Evolutionary conservation across 2,888 invertebrate genomes (phyloP), one percentile per base, ranked within the genome.

Genomic region (Brenthis ino): DNA sequence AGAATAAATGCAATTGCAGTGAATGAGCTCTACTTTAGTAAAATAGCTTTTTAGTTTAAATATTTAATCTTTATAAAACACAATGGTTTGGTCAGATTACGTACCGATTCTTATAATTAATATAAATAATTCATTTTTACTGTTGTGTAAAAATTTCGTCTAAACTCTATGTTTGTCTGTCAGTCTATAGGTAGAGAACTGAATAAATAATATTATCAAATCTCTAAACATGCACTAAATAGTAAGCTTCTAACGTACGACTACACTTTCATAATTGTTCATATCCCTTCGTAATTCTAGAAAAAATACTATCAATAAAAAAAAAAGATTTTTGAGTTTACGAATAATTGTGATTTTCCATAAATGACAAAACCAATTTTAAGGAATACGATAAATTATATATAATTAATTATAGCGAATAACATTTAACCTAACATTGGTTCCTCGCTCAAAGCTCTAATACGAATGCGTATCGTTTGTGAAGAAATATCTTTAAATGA

Each of bases 341-440:
- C 37, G 37, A 43, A 43, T 43, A 43, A 43, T 43, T 43, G 37
- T 43, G 11, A 43, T 43, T 43, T 8, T 43, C 6, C 33, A 47
- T 53, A 58, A 13, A 57, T 61, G 33, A 65, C 20, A 56, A 13
- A 11, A 43, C 2, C 11, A n/a, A 28, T 43, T 43, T 33, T 47
- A 53, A 68, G 48, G 53, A 54, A 64, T 66, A 70, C 57, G 63
- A 60, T n/a, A 68, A 66, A 70, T 70, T 67, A 72, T 68, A 69
- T 37, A 8, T 71, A 64, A 64, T 60, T 71, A 64, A 64, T 60
- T 48, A 70, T 55, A 69, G 68, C 70, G 58, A 69, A 79, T 86
- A 84, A 82, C 74, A 75, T 79, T 79, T 71, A 75, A 75, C 77
- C 81, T 84, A 82, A 75, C 71, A 82, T 82, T 85, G 81, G 80